Percentiles rank a stretch among this genome's conserved stretches.
phyloP scores from a whole-genome alignment of 2,797 vertebrate species.

The Danio aesculapii region DNA sequence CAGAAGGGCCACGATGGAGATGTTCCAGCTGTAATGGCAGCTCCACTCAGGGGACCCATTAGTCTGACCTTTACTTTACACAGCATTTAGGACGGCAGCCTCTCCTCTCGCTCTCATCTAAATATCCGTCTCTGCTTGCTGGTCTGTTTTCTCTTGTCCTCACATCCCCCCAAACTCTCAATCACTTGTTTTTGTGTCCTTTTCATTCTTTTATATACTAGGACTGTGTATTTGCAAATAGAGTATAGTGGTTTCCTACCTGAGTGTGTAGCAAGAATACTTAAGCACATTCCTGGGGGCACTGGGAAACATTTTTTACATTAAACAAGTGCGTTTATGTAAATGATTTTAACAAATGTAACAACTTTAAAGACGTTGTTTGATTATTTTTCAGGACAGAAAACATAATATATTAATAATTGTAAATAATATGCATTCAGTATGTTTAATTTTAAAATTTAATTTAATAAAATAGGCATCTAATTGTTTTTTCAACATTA shows the following conservation, averaged over 20 bases:
- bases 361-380: neutral
- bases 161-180: constrained; percentile 17
- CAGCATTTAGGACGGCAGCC: constrained; percentile 52
- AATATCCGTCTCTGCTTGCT: constrained; percentile 55
- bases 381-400: neutral
- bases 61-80: constrained; percentile 78
- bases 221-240: neutral
- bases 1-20: constrained; percentile 69
- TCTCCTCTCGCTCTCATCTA: constrained; percentile 46
- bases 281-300: neutral
- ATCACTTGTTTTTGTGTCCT: neutral
- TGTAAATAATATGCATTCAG: too few relatives aligned
- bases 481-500: too few relatives aligned
- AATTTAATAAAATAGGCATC: too few relatives aligned
- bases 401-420: neutral
- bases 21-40: constrained; percentile 77
- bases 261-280: neutral
- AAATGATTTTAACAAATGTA: neutral
- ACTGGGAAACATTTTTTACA: neutral
- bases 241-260: constrained; percentile 2
- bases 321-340: neutral
- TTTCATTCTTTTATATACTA: constrained; percentile 23
- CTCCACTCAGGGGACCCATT: constrained; percentile 75
- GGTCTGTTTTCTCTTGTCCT: constrained; percentile 30
- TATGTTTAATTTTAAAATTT: too few relatives aligned